Evolutionary conservation across 2,797 vertebrate genomes (phyloP).

Genomic region (Spinus pinus): DNA sequence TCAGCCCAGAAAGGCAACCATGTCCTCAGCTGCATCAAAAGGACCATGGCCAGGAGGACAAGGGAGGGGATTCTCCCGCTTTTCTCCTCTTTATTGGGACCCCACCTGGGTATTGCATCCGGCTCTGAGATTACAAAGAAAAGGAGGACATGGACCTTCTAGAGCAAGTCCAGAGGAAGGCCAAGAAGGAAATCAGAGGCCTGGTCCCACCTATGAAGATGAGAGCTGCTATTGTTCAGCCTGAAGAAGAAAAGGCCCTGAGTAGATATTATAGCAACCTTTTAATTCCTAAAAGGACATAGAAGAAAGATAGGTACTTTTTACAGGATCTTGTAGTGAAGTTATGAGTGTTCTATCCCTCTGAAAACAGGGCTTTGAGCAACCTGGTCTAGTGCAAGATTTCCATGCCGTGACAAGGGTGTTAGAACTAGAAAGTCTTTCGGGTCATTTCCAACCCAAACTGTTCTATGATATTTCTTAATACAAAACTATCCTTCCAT

Average conservation of each 20-base stretch:
- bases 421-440: neutral
- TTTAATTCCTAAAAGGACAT: neutral
- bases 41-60: rapidly evolving
- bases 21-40: neutral
- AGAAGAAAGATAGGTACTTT: neutral
- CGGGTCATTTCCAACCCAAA: neutral
- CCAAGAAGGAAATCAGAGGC: neutral
- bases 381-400: neutral
- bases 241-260: neutral
- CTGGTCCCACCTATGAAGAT: neutral
- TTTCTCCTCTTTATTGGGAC: neutral
- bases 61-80: neutral
- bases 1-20: neutral
- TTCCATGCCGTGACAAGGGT: neutral
- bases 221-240: neutral
- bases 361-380: neutral
- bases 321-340: neutral
- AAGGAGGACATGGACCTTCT: neutral
- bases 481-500: neutral
- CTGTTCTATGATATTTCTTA: neutral
- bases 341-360: neutral
- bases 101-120: neutral
- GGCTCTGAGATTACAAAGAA: neutral
- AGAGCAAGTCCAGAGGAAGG: neutral
- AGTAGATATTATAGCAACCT: rapidly evolving